Base-by-base conservation (phyloP, 1,140 invertebrate species). In the Drosophila miranda region DNA sequence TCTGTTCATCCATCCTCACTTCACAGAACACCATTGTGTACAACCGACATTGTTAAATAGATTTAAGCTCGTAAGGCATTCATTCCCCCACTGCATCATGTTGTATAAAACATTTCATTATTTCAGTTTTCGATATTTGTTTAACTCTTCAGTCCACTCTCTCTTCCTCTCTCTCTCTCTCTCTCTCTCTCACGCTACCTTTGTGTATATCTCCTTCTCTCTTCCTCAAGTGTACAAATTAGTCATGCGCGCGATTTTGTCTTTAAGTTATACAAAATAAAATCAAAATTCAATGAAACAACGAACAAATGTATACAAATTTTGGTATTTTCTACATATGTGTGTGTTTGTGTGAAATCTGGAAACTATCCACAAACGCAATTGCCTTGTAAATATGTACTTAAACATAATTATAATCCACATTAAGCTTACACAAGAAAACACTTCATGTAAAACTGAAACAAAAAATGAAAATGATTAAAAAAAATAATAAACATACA, bases 231-330 rank as follows among this genome's bases (percentile, higher is more conserved):
- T 88, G 82, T 87, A 87, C 82, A 87, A 87, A 87, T 87, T 87
- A 87, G 82, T 87, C 82, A 87, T 88, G 78, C 71, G 75, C 71
- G 83, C 75, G 82, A 88, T 87, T 86, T 86, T 75, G 82, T 83
- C 83, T 88, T 75, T 87, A 86, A 86, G 82, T 86, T 87, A 82
- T 78, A 41, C 72, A 52, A 67, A 13, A 13, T 38, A 38, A 38
- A 38, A 38, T 38, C 34, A 38, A 38, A 78, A 74, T 75, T 76
- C 72, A 78, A 67, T 50, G 63, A 72, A 59, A 56, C 50, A 67
- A 78, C 49, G 41, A 58, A 66, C 58, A 45, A 78, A 67, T 9
- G 8, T 30, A 2, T 60, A 49, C 48, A 76, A 13, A 57, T 61
- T 53, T 58, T 58, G 67, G 42, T 45, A 41, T 63, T 60, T 58